Base-by-base conservation (phyloP, 2,888 invertebrate species). In the Pycnomerus fuliginosus region DNA sequence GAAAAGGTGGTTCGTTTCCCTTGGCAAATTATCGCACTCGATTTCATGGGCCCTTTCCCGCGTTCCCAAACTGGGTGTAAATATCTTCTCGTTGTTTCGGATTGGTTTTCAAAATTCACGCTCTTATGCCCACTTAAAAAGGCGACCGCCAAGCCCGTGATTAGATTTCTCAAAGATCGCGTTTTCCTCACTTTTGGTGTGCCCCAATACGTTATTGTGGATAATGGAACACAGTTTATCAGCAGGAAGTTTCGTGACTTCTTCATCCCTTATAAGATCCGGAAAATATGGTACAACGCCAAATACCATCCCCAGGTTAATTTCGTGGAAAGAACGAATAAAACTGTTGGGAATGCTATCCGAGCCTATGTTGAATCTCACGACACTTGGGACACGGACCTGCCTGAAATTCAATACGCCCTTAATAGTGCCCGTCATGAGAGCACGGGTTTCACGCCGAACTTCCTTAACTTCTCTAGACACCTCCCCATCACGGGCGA, bases 291-390 rank as follows among this genome's bases (percentile, higher is more conserved):
- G 2, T 46, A 39, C 23, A 65, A 61, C 0, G 58, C 64, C 1
- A 37, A 45, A 1, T 67, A 67, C 35, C 49, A 61, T 14, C 58
- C 62, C 0, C 64, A 66, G 25, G 58, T 57, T 2, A 65, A 68
- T 43, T 62, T 62, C 0, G 55, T 55, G 0, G 66, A 67, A 40
- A 23, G 65, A 3, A 50, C 55, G 0, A 66, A 68, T 38, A 28
- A 58, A 15, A 30, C 16, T 3, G 16, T 30, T 5, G 16, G 10
- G 2, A 30, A 14, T 2, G 15, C 30, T 10, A 15, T 30, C 10
- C 5, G 30, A 12, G 1, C 12, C n/a, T 30, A 15, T 30, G 16
- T 30, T 27, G n/a, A n/a, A n/a, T n/a, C n/a, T n/a, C n/a, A n/a
- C n/a, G n/a, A n/a, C n/a, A n/a, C n/a, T n/a, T n/a, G n/a, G n/a